Base-by-base conservation (phyloP, 2,113 vertebrate species). In the Sterrhoptilus dennistouni region DNA sequence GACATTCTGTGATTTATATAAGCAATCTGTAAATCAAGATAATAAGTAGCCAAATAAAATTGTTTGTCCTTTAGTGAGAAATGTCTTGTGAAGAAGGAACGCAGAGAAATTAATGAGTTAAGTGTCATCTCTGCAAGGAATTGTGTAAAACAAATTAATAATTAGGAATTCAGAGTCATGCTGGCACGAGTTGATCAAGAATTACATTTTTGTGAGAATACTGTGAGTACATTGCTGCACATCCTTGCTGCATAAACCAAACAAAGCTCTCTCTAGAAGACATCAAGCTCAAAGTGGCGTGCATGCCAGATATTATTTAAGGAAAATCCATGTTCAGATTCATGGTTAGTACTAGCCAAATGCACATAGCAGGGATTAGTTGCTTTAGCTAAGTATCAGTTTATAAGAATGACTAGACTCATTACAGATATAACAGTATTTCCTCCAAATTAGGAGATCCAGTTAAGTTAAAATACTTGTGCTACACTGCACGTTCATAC, bases 141-240 rank as follows among this genome's bases (percentile, higher is more conserved):
- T 40, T 69, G 59, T 71, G 76, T 54, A 90, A 95, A 97, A 91
- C 28, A 93, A 86, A 95, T 91, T 92, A 87, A 95, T 88, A 95
- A 95, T 95, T 96, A 95, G 91, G 35, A 87, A 35, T 87, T 94
- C 74, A 94, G 85, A 83, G 90, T 96, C 85, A 94, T 45, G 19
- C 38, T 83, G 59, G 63, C 70, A 80, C 53, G 89, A 91, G 88
- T 52, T 93, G 76, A 95, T 90, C 44, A 96, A 92, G 63, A 40
- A 2, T 72, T 71, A 50, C 8, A 12, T 56, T 92, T 89, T 54
- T 74, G 59, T 53, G 57, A 71, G 60, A 91, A 16, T 36, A 52
- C 9, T 17, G 77, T 57, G 28, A 75, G 21, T 45, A 23, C 47
- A n/a, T 29, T 70, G 78, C 85, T 70, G 78, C 85, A 78, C 7